phyloP scores from a whole-genome alignment of 2,888 invertebrate species.

The Apoda limacodes region DNA sequence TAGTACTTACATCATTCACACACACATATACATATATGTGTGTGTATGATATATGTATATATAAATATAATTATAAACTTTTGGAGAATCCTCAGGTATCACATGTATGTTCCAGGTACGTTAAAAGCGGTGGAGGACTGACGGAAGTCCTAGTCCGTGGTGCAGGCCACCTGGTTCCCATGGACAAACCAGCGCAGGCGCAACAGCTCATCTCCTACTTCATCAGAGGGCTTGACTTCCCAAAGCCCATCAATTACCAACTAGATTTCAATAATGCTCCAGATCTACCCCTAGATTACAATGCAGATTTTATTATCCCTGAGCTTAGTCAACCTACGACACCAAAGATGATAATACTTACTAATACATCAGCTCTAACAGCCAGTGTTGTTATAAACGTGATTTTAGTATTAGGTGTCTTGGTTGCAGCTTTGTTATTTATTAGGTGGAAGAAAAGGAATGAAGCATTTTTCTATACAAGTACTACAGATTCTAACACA shows the following conservation, averaged over 20 bases:
- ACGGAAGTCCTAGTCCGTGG: constrained; percentile 68
- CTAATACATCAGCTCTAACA: too few species aligned
- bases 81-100: too few species aligned
- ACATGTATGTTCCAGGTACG: constrained; percentile 67
- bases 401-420: constrained; percentile 27
- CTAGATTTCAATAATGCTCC: constrained; percentile 4
- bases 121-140: constrained; percentile 64
- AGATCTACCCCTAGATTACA: too few species aligned
- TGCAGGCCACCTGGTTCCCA: constrained; percentile 73
- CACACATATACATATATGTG: too few species aligned
- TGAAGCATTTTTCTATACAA: constrained; percentile 28
- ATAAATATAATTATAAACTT: too few species aligned
- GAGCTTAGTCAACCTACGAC: too few species aligned
- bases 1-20: too few species aligned
- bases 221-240: constrained; percentile 29
- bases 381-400: constrained; percentile 41
- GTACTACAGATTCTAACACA: too few species aligned
- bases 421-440: constrained; percentile 27
- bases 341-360: too few species aligned
- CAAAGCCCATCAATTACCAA: constrained; percentile 12
- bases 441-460: constrained; percentile 31
- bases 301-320: too few species aligned
- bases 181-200: constrained; percentile 68
- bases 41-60: too few species aligned
- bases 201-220: constrained; percentile 34